Evolutionary conservation across 2,797 vertebrate genomes (phyloP), one percentile per base, ranked within the genome.

Genomic region (Cuculus canorus): DNA sequence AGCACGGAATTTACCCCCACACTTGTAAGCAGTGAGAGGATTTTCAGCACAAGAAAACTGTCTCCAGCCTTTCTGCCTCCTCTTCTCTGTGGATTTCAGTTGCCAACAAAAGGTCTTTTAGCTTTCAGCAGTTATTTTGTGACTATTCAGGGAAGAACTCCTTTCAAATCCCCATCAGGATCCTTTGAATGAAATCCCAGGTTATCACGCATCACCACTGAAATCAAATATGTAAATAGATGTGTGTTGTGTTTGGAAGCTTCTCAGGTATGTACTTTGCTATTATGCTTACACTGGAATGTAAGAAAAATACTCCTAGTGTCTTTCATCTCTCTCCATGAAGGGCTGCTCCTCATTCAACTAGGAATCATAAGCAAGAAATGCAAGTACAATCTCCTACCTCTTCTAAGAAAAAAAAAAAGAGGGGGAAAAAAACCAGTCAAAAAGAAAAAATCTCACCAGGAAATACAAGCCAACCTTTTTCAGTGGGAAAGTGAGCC

Each of bases 211-310:
- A 97, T 97, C 96, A 93, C 94, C 85, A 82, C 84, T 94, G 95
- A 97, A 97, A 97, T 97, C 95, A 97, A 96, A 95, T 96, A 97
- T 95, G 93, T 97, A 96, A 97, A 96, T 94, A 96, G 95, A 97
- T 88, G 86, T 96, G 69, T 97, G 96, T 97, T 97, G 79, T 97
- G 91, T 96, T 97, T 97, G 97, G 97, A 97, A 97, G 93, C 53
- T 64, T 86, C 95, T 97, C 97, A 97, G 96, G 96, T 96, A 97
- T 97, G 96, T 96, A 97, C 97, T 97, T 95, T 75, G 52, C 93
- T 97, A 97, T 97, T 96, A 91, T 95, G 86, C 95, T 97, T 95
- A 95, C 63, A 88, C 43, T 96, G 96, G 96, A 97, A 97, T 93
- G 94, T n/a, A 96, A 94, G 94, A 97, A 97, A 97, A 96, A 95